A percentile compares a stretch with the other conserved stretches of the same genome.
Conservation (phyloP, 2,113 vertebrate species). For the Phalacrocorax carbo region DNA sequence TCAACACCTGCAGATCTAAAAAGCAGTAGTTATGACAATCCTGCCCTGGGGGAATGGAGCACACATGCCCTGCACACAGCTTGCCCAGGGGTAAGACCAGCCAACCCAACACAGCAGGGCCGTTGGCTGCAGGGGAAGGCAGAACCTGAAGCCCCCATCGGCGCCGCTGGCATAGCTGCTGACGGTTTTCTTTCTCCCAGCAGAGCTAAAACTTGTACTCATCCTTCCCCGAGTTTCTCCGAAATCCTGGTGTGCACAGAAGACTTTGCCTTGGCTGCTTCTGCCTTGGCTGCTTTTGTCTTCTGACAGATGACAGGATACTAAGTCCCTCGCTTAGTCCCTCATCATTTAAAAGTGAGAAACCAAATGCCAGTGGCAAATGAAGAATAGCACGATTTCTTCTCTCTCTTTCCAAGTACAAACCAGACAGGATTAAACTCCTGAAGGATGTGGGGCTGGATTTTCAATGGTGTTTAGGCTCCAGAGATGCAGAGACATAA, state of each 20-base stretch:
- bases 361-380: not conserved
- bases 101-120: not conserved
- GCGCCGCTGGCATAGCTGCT: not conserved
- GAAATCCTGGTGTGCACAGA: not conserved
- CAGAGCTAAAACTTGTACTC: not conserved
- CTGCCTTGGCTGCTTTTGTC: not conserved
- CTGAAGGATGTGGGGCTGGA: not conserved
- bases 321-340: not conserved
- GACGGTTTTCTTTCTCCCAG: not conserved
- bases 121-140: not conserved
- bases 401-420: not conserved
- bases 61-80: not conserved
- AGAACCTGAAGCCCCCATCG: rapidly evolving
- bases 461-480: slow-evolving; percentile 24
- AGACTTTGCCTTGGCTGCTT: not conserved
- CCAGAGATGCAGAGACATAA: slow-evolving; percentile 14
- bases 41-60: not conserved
- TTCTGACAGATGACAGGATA: not conserved
- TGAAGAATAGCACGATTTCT: not conserved
- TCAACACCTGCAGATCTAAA: not conserved
- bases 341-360: not conserved
- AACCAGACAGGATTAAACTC: not conserved
- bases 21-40: not conserved
- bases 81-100: not conserved
- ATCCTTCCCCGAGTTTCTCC: not conserved